Evolutionary conservation across 2,113 vertebrate genomes (phyloP).

Genomic region (Tetrao urogallus): DNA sequence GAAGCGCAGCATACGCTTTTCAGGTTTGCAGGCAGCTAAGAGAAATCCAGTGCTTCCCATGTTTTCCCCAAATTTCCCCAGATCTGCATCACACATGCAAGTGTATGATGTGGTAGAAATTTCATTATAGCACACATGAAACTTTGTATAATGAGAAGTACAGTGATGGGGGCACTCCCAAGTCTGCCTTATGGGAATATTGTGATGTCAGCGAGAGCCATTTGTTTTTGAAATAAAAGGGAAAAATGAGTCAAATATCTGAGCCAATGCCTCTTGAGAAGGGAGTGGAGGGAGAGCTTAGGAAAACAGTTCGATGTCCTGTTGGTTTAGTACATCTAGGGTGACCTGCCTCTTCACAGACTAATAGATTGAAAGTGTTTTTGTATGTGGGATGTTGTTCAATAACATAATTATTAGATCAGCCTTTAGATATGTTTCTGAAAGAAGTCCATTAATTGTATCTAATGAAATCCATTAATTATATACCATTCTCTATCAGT

Average conservation of each 20-base stretch:
- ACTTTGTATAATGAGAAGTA: neutral
- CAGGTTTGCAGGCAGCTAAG: slow-evolving; percentile 23
- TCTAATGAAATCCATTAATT: fast-evolving
- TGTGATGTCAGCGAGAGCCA: neutral
- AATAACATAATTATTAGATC: neutral
- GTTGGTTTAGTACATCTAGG: neutral
- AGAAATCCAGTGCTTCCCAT: neutral
- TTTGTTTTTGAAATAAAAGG: neutral
- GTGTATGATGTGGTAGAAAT: neutral
- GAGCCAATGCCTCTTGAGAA: neutral
- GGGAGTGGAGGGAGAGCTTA: neutral
- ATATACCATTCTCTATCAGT: neutral
- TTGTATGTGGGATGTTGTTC: neutral
- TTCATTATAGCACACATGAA: neutral
- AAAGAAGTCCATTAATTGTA: fast-evolving
- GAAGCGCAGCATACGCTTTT: slow-evolving; percentile 18
- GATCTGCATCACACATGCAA: neutral
- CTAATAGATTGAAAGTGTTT: neutral
- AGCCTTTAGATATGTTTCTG: neutral
- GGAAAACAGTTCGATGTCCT: neutral
- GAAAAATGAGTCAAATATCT: neutral
- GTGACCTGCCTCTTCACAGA: neutral
- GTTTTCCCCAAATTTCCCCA: neutral
- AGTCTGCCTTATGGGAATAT: neutral
- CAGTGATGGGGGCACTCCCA: neutral